These are phyloP conservation scores for Callocephalon fimbriatum DNA, from an alignment of 2,113 vertebrate genomes.

Conservation along the genomic window DNA sequence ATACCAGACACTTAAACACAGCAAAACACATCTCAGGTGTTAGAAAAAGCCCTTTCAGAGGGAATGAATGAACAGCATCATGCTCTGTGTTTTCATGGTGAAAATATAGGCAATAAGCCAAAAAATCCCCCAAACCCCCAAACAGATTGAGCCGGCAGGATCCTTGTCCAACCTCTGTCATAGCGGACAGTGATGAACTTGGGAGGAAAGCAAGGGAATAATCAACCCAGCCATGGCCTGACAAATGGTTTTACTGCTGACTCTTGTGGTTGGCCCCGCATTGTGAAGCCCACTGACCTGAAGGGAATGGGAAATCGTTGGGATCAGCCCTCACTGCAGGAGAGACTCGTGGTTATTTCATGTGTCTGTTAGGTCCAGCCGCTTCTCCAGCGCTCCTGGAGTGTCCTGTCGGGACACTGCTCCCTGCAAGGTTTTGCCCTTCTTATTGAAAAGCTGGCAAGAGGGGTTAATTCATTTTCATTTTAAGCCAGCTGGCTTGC, in stretches of 20 bases:
- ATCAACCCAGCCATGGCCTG: background rate
- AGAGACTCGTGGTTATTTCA: background rate
- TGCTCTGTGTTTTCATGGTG: background rate
- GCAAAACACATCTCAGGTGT: background rate
- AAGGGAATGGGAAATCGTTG: conserved; percentile 44
- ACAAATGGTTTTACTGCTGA: background rate
- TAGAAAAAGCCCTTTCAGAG: background rate
- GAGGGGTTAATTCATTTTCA: background rate
- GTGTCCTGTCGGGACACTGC: background rate
- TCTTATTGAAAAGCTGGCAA: background rate
- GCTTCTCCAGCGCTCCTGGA: background rate
- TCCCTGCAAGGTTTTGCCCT: background rate
- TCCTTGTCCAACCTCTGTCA: background rate
- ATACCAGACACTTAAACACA: background rate
- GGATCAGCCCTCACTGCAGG: background rate
- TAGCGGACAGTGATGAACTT: background rate
- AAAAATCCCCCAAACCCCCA: background rate
- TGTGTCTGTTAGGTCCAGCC: background rate
- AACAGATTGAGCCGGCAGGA: background rate
- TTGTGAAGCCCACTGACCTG: conserved; percentile 30
- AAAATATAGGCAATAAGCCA: background rate
- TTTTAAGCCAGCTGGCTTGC: background rate
- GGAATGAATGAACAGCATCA: background rate
- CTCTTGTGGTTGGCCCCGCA: background rate
- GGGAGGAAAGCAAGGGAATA: background rate